A percentile compares a stretch with the other conserved stretches of the same genome.
These are phyloP conservation scores for Asteroscopus sphinx DNA, from an alignment of 2,888 invertebrate genomes.

Conservation along the genomic window DNA sequence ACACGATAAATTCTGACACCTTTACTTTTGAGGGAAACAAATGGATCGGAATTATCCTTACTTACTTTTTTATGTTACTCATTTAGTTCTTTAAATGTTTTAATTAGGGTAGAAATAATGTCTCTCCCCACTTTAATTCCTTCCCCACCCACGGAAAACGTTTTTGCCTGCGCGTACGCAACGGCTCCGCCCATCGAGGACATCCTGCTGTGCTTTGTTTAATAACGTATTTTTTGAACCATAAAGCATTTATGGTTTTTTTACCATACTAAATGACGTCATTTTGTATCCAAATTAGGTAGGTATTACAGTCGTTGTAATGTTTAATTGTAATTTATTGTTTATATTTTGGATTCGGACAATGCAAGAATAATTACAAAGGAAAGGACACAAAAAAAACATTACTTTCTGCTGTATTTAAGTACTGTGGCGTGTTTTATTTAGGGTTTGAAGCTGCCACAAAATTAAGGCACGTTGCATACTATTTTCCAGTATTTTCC, in stretches of 20 bases:
- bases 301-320: constrained; percentile 11
- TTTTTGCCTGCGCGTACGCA: constrained; percentile 72
- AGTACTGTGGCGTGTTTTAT: background rate
- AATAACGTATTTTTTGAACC: constrained; percentile 70
- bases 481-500: constrained; percentile 3
- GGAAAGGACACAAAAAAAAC: background rate
- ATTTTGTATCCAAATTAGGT: constrained; percentile 40
- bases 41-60: constrained; percentile 40
- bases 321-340: constrained; percentile 27
- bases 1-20: constrained; percentile 84
- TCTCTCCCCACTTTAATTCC: constrained; percentile 53
- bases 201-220: constrained; percentile 79
- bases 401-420: background rate
- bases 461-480: constrained; percentile 7
- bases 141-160: constrained; percentile 59
- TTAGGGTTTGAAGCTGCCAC: background rate
- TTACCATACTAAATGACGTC: constrained; percentile 36
- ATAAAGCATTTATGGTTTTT: constrained; percentile 63
- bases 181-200: constrained; percentile 74
- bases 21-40: constrained; percentile 61
- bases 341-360: constrained; percentile 1
- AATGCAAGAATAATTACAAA: background rate
- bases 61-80: constrained; percentile 42
- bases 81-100: constrained; percentile 46
- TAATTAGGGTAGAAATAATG: constrained; percentile 56